A percentile compares a stretch with the other conserved stretches of the same genome.
Evolutionary conservation across 1,140 invertebrate species (phyloP).

Genomic region (Nephotettix cincticeps): DNA sequence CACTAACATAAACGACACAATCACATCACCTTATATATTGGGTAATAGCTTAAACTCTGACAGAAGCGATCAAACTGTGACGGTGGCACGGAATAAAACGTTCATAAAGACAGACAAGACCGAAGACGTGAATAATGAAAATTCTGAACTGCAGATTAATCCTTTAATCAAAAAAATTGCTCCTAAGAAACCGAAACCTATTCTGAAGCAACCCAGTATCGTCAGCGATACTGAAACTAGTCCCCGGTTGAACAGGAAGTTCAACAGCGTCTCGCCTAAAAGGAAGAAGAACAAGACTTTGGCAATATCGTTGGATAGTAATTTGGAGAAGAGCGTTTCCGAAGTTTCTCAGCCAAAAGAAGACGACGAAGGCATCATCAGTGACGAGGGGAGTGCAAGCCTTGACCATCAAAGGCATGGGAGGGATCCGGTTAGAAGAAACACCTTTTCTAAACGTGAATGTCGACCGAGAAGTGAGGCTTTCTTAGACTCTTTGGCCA

Average conservation of each 20-base stretch:
- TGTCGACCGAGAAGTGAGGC: conserved; percentile 1
- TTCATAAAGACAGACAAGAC: not conserved
- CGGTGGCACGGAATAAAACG: not conserved
- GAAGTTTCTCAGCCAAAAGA: not conserved
- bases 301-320: not conserved
- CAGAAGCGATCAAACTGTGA: too few relatives aligned
- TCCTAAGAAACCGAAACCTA: not conserved
- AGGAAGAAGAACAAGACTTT: not conserved
- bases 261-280: conserved; percentile 13
- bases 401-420: not conserved
- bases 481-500: not conserved
- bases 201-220: not conserved
- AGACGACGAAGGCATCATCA: conserved; percentile 9
- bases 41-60: too few relatives aligned
- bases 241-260: not conserved
- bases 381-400: not conserved
- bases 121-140: not conserved
- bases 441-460: not conserved
- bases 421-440: not conserved
- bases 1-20: too few relatives aligned
- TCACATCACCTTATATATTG: too few relatives aligned
- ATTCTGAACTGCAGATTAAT: not conserved
- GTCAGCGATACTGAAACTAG: not conserved
- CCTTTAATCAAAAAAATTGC: not conserved
- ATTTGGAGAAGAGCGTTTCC: not conserved